phyloP scores from a whole-genome alignment of 2,113 vertebrate genomes.

The Brachirus orientalis region DNA sequence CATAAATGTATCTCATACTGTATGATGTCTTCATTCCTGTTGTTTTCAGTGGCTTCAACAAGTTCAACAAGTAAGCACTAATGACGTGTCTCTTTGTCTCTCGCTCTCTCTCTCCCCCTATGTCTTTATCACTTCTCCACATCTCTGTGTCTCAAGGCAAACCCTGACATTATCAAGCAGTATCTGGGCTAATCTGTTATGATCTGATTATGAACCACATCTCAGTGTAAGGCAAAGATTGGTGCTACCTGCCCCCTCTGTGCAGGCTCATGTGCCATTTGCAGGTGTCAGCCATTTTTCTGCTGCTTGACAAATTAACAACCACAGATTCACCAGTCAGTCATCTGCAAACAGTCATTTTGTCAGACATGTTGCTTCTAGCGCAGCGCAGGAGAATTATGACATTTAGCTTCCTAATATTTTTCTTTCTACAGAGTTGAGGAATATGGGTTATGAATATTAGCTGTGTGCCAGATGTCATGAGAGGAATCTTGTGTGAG shows the following conservation, averaged over 20 bases:
- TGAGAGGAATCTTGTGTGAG: constrained; percentile 83
- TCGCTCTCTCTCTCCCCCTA: background rate
- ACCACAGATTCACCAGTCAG: constrained; percentile 83
- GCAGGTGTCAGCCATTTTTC: constrained; percentile 88
- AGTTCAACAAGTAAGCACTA: constrained; percentile 14
- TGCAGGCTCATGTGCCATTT: constrained; percentile 57
- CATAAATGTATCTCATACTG: background rate
- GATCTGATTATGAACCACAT: constrained; percentile 81
- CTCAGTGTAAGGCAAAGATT: constrained; percentile 64
- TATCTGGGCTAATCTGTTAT: constrained; percentile 84
- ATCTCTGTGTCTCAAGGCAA: constrained; percentile 77
- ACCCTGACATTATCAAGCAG: constrained; percentile 83
- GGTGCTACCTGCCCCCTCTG: constrained; percentile 82
- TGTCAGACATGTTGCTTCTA: constrained; percentile 52
- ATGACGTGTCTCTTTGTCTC: constrained; percentile 22
- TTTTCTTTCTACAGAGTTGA: constrained; percentile 29
- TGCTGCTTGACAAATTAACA: constrained; percentile 88
- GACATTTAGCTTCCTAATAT: constrained; percentile 66
- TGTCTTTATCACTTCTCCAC: constrained; percentile 53
- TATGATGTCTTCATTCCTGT: background rate
- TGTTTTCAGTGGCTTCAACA: background rate
- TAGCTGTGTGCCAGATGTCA: constrained; percentile 78
- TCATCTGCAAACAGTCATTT: constrained; percentile 82
- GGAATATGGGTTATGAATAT: constrained; percentile 66
- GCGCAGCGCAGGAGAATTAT: constrained; percentile 43